Base-by-base conservation (phyloP, 1,140 invertebrate species). In the Sogatella furcifera region DNA sequence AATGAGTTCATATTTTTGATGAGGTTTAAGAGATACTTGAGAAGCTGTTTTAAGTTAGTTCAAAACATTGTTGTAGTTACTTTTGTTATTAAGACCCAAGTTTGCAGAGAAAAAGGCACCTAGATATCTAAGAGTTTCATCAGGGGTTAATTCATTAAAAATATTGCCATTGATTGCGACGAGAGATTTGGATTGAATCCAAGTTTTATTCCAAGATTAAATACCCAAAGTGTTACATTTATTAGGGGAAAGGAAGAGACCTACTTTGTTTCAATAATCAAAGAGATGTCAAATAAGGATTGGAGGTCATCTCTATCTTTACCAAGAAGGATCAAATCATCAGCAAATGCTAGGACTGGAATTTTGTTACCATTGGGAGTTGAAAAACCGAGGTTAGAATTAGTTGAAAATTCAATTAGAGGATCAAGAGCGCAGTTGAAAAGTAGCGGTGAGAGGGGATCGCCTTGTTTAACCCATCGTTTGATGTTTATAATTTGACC, bases 341-440 rank as follows among this genome's bases (percentile, higher is more conserved):
- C 70, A 13, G 71, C 71, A 57, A 72, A 72, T 1, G 67, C 70
- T n/a, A 70, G 54, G 1, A 46, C 62, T 22, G 63, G 57, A 0
- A 70, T 24, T 17, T 22, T 24, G 8, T 10, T 31, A 31, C 21
- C 22, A 21, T 54, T n/a, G 6, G n/a, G 11, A 3, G 31, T 22
- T 13, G n/a, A 19, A 31, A 54, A 54, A 24, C 52, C n/a, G 5
- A 3, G 2, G 5, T 24, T 31, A 17, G 21, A 17, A n/a, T 17
- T n/a, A 19, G 5, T 14, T 17, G 19, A 31, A 2, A 64, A 41
- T 10, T 52, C 21, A 11, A 66, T n/a, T 9, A 66, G 22, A 0
- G 21, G 55, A 24, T 66, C 58, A 2, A 66, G 58, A 0, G 66
- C 57, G 0, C 61, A 13, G 10, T 62, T 64, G 28, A 71, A 71